These are phyloP conservation scores for Margarornis squamiger DNA, from an alignment of 2,797 vertebrate species.

Conservation along the genomic window DNA sequence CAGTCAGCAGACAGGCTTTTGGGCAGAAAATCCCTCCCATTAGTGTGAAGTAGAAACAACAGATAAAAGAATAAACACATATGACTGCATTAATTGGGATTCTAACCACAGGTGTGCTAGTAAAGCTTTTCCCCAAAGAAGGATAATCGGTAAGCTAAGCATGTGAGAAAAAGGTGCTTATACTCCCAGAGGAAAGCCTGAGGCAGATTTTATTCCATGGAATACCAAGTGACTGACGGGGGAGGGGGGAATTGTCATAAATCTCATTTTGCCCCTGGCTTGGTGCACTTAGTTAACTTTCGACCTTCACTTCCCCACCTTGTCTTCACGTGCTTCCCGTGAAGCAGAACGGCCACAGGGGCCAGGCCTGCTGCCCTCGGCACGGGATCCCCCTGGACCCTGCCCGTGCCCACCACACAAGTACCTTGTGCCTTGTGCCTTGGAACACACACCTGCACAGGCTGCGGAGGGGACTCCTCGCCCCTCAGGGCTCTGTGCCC, in stretches of 20 bases:
- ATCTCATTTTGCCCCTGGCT: neutral
- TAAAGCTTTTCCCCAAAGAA: neutral
- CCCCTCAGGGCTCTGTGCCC: no score
- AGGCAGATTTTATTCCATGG: neutral
- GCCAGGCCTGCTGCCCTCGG: neutral
- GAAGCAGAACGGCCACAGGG: no score
- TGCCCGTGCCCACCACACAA: no score
- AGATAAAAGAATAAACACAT: neutral
- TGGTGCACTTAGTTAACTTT: neutral
- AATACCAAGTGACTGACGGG: neutral
- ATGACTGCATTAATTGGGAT: neutral
- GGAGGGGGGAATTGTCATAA: rapidly evolving
- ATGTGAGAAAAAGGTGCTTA: rapidly evolving
- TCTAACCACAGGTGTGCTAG: rapidly evolving
- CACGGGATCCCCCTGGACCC: no score
- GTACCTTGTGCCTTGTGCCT: no score
- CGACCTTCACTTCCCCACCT: rapidly evolving
- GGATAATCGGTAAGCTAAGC: rapidly evolving
- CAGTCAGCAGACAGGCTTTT: neutral
- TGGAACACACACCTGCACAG: no score
- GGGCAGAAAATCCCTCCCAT: rapidly evolving
- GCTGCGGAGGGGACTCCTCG: no score
- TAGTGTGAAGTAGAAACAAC: neutral
- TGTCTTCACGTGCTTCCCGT: rapidly evolving
- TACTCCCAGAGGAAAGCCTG: rapidly evolving